phyloP scores from a whole-genome alignment of 2,113 vertebrate species.

The Rhinopomastus cyanomelas region DNA sequence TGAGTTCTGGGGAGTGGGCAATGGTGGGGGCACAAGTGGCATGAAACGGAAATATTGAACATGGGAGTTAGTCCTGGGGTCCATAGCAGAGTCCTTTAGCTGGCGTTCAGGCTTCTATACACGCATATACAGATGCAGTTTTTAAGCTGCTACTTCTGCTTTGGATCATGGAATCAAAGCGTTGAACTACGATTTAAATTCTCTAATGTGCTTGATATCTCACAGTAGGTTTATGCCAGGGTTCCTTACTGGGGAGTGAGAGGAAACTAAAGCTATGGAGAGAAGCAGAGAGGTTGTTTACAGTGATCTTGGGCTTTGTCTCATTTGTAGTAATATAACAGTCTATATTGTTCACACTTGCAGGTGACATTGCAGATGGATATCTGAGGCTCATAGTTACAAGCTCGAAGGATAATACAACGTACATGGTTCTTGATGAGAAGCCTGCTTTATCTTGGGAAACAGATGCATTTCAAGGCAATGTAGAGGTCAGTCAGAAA shows the following conservation, averaged over 20 bases:
- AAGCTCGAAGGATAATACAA: slow-evolving; percentile 58
- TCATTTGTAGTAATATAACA: background rate
- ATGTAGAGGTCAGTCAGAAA: slow-evolving; percentile 71
- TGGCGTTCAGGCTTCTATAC: background rate
- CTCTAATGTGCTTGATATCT: background rate
- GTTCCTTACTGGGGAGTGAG: background rate
- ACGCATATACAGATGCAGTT: background rate
- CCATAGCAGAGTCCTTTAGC: background rate
- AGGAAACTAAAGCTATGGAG: background rate
- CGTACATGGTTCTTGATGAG: slow-evolving; percentile 73
- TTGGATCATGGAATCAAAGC: background rate
- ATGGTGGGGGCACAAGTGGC: background rate
- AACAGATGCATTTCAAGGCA: slow-evolving; percentile 66
- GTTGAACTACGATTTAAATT: background rate
- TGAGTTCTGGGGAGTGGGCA: background rate
- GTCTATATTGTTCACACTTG: slow-evolving; percentile 37
- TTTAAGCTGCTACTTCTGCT: background rate
- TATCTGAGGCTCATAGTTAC: slow-evolving; percentile 70
- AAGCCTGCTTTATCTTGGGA: slow-evolving; percentile 74
- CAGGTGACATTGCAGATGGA: slow-evolving; percentile 74
- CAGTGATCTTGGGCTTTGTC: background rate
- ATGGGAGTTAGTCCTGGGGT: background rate
- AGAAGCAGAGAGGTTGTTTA: background rate
- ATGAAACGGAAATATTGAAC: background rate
- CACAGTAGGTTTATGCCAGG: background rate